phyloP scores from a whole-genome alignment of 2,113 vertebrate genomes.

The Bujurquina vittata region DNA sequence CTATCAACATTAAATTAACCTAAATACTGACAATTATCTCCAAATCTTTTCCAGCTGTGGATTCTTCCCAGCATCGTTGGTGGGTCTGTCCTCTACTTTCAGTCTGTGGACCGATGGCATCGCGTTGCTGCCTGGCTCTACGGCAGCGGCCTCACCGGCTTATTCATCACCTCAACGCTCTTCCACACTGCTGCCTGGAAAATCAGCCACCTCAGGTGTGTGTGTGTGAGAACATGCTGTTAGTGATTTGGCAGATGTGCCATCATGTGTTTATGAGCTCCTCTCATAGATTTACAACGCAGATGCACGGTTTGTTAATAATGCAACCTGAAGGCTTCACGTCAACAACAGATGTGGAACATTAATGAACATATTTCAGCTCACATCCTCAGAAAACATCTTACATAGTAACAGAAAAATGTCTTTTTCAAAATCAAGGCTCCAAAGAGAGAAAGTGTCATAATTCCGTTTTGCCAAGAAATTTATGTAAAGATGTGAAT shows the following conservation, averaged over 20 bases:
- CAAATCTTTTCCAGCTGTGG: constrained; percentile 83
- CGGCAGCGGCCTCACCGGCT: constrained; percentile 87
- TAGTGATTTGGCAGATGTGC: background rate
- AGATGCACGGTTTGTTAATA: background rate
- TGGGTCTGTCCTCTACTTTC: constrained; percentile 87
- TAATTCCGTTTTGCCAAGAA: background rate
- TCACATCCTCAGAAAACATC: background rate
- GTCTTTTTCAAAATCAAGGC: background rate
- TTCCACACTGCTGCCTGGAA: constrained; percentile 93
- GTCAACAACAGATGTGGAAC: background rate
- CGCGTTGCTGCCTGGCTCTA: constrained; percentile 89
- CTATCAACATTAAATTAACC: no score
- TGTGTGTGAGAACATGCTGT: background rate
- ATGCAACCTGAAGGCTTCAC: background rate
- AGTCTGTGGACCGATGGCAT: constrained; percentile 88
- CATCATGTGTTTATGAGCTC: background rate
- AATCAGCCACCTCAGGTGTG: constrained; percentile 88
- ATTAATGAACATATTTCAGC: background rate
- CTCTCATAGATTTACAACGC: background rate
- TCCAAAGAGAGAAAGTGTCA: background rate
- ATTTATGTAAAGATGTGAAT: background rate
- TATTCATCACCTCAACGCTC: constrained; percentile 90
- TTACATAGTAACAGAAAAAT: background rate
- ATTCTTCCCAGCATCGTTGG: constrained; percentile 91
- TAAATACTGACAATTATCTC: background rate